These are phyloP conservation scores for Watsonalla cultraria DNA, from an alignment of 2,888 invertebrate genomes.

Conservation along the genomic window DNA sequence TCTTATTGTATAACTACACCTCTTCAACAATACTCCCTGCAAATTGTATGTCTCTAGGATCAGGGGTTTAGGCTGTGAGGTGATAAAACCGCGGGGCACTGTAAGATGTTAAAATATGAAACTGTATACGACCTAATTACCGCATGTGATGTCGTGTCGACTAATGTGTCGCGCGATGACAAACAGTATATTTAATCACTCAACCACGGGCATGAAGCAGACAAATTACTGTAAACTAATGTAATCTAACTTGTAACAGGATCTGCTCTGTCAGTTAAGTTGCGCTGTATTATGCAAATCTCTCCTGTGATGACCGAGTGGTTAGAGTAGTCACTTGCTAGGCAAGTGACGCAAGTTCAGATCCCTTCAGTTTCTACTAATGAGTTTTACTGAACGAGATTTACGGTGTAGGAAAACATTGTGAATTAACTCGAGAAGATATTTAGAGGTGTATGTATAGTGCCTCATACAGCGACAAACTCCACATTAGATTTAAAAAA, in stretches of 20 bases:
- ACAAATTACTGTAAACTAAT: slow-evolving; percentile 16
- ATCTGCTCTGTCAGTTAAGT: slow-evolving; percentile 3
- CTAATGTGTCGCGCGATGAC: slow-evolving; percentile 2
- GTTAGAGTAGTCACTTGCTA: neutral
- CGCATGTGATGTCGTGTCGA: neutral
- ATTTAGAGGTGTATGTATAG: too few relatives aligned
- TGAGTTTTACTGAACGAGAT: too few relatives aligned
- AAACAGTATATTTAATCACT: slow-evolving; percentile 15
- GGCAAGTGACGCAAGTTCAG: too few relatives aligned
- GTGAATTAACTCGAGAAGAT: too few relatives aligned
- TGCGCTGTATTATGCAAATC: neutral
- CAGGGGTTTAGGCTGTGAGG: too few relatives aligned
- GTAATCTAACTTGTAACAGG: slow-evolving; percentile 14
- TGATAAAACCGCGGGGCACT: too few relatives aligned
- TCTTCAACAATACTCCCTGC: too few relatives aligned
- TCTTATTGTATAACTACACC: too few relatives aligned
- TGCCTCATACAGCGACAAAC: too few relatives aligned
- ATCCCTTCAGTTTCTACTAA: too few relatives aligned
- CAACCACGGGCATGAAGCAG: slow-evolving; percentile 13
- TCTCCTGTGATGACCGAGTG: neutral
- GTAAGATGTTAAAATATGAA: neutral
- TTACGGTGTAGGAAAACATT: too few relatives aligned
- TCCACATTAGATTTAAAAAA: too few relatives aligned
- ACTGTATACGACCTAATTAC: neutral
- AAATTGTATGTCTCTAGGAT: neutral